phyloP scores from a whole-genome alignment of 2,888 invertebrate species.

The Lepidochrysops patricia region DNA sequence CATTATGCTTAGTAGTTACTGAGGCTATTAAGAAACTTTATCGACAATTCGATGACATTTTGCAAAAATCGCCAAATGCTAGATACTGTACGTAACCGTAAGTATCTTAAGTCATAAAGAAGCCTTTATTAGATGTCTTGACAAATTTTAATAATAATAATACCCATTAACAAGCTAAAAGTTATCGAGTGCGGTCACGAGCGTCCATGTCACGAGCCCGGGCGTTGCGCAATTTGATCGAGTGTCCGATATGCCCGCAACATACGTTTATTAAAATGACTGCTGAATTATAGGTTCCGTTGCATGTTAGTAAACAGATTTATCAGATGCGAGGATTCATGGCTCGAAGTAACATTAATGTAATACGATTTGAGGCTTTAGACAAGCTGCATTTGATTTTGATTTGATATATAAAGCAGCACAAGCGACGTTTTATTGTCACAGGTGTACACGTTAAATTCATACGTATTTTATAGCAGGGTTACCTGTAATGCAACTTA shows the following conservation, averaged over 20 bases:
- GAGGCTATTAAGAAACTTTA: too few species aligned
- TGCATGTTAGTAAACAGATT: background rate
- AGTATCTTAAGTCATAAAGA: background rate
- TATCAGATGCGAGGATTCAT: background rate
- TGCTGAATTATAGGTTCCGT: constrained; percentile 6
- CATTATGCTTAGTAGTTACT: too few species aligned
- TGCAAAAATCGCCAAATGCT: background rate
- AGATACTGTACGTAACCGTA: background rate
- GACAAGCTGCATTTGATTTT: too few species aligned
- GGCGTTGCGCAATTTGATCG: constrained; percentile 44
- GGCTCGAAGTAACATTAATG: too few species aligned
- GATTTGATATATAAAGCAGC: too few species aligned
- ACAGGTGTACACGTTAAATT: too few species aligned
- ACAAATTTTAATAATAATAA: constrained; percentile 8
- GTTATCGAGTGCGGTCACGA: constrained; percentile 40
- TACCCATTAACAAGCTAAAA: constrained; percentile 12
- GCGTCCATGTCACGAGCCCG: constrained; percentile 32
- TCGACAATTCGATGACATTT: background rate
- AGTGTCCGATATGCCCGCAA: constrained; percentile 40
- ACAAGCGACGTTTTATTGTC: too few species aligned
- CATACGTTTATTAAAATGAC: constrained; percentile 22
- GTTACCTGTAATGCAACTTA: too few species aligned
- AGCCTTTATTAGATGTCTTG: background rate
- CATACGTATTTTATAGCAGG: too few species aligned
- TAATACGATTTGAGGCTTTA: too few species aligned